Evolutionary conservation across 2,888 invertebrate species (phyloP).

Genomic region (Oxystoma pomonae): DNA sequence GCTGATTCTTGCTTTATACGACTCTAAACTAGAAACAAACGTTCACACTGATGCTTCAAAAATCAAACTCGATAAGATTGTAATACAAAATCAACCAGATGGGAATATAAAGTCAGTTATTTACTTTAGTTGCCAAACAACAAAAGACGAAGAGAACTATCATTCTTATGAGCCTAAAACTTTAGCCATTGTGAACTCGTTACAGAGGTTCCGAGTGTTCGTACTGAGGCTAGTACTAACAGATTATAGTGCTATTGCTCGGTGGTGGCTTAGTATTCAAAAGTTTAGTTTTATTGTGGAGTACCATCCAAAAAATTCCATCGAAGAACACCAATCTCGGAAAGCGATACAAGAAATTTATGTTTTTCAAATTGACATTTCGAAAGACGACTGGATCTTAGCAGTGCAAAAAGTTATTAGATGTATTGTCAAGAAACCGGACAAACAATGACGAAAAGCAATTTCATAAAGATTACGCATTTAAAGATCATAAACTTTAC

Average conservation of each 20-base stretch:
- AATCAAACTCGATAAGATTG: slow-evolving; percentile 19
- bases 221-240: slow-evolving; percentile 33
- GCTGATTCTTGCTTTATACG: no score
- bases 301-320: neutral
- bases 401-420: neutral
- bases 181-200: slow-evolving; percentile 35
- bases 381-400: slow-evolving; percentile 9
- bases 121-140: slow-evolving; percentile 19
- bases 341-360: neutral
- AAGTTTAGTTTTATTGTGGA: slow-evolving; percentile 32
- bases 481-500: no score
- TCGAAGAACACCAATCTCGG: neutral
- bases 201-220: slow-evolving; percentile 38
- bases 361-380: slow-evolving; percentile 3
- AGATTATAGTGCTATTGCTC: slow-evolving; percentile 38
- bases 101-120: slow-evolving; percentile 11
- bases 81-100: slow-evolving; percentile 18
- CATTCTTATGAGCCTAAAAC: no score
- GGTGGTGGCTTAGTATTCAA: slow-evolving; percentile 31
- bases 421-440: slow-evolving; percentile 4
- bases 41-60: no score
- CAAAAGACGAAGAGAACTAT: slow-evolving; percentile 13
- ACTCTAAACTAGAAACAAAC: no score
- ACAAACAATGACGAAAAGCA: no score
- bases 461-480: no score